Percentiles rank a stretch among this genome's conserved stretches.
Evolutionary conservation across 2,113 vertebrate genomes (phyloP).

Genomic region (Recurvirostra avosetta): DNA sequence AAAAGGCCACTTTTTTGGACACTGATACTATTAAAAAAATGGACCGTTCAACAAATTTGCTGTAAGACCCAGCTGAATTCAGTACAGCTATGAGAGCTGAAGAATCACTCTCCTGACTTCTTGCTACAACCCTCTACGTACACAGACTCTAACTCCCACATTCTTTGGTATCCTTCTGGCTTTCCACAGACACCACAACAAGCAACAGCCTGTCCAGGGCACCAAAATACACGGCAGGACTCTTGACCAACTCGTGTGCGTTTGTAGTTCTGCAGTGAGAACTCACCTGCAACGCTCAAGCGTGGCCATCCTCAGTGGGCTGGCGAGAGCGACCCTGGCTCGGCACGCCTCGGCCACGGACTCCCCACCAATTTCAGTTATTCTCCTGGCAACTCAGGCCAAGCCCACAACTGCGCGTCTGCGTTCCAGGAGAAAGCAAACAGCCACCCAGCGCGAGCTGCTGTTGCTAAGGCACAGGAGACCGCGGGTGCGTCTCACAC

Average conservation of each 20-base stretch:
- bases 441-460: background rate
- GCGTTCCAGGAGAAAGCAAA: background rate
- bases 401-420: background rate
- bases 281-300: background rate
- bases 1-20: accelerated
- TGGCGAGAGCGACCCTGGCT: no score
- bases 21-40: accelerated
- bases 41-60: accelerated
- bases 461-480: background rate
- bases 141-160: accelerated
- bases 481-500: accelerated
- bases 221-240: background rate
- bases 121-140: accelerated
- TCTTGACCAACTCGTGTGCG: accelerated
- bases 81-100: accelerated
- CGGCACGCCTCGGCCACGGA: background rate
- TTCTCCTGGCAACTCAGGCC: background rate
- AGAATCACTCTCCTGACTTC: background rate
- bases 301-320: no score
- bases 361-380: accelerated
- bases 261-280: no score
- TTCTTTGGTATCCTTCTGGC: no score
- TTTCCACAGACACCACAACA: background rate
- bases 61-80: background rate
- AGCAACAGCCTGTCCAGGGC: background rate